Base-by-base conservation (phyloP, 2,797 vertebrate genomes). In the Novumbra hubbsi region DNA sequence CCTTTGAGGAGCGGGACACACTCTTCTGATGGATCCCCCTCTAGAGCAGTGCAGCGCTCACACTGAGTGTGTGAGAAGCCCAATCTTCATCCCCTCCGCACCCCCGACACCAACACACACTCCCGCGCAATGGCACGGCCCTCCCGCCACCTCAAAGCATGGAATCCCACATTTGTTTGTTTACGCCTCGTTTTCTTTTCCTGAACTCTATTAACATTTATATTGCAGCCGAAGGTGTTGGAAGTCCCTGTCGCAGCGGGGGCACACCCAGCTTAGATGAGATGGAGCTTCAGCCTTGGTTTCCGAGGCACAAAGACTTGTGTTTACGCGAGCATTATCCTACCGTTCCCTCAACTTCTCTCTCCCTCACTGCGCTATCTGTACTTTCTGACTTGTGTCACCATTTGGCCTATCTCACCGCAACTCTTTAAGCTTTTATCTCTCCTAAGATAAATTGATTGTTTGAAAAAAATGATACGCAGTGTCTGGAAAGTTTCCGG, bases 131-230 rank as follows among this genome's bases (percentile, higher is more conserved):
- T 86, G 86, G 84, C 88, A 84, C 86, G 79, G 83, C 85, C 83
- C 88, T 85, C 86, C 88, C 73, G 86, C 87, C 86, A 86, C 86
- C 90, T 88, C 85, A 86, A 88, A 90, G 85, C 88, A 88, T 87
- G 88, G 90, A 90, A 89, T 87, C 89, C 84, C 88, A 90, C 90
- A 90, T 92, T 91, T 91, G 92, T 93, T 93, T 93, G 91, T 92
- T 93, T 93, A 91, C 87, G 88, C 86, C 87, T 91, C 82, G 82
- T 92, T 93, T 92, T 91, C 91, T 87, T 90, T 84, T 85, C 86
- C 91, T 92, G 92, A 92, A 92, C 92, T 91, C 92, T 90, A 93
- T 94, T 94, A 94, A 93, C 93, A 94, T 94, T 94, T 93, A 93
- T 94, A 94, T 94, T 93, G 91, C 90, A 90, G 90, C 89, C 90